Base-by-base conservation (phyloP, 2,888 invertebrate species). In the Epinotia bilunana region DNA sequence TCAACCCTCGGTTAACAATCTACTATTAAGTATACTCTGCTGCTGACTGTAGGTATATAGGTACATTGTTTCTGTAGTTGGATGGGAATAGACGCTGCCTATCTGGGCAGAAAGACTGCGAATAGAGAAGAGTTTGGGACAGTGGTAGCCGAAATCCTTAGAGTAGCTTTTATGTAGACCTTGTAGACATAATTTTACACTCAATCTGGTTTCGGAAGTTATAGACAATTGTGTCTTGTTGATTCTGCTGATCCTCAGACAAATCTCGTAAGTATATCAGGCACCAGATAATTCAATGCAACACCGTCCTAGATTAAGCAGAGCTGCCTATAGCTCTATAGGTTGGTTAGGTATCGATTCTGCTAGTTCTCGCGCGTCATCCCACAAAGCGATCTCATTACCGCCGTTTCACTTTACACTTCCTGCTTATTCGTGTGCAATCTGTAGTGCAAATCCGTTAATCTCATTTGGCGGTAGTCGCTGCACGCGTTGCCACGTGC, bases 391-490 rank as follows among this genome's bases (percentile, higher is more conserved):
- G 87, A 88, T 88, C 90, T 92, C 91, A 92, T 93, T 92, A 92
- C 91, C 89, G 86, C 84, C 88, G 92, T 93, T 93, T 93, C 93
- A 94, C 92, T 94, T 93, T 92, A 92, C 93, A 93, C 93, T 93
- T 94, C 93, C 93, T 91, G 92, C 86, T 85, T 86, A 92, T 92
- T 93, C 91, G 91, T 92, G 93, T 93, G 92, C 93, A 94, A 93
- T 94, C 92, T 93, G 94, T 93, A 93, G 93, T 93, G 91, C 91
- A 93, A 93, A 94, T 94, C 94, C 92, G 92, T 90, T 94, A 94
- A 94, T 94, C 93, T 94, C 88, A 91, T 93, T 93, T 91, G 87
- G 91, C 87, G 91, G 91, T 89, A 90, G 88, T 85, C 83, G 80
- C 77, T 76, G 88, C 93, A 93, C 94, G 93, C 91, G 93, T 90